Conservation (phyloP, 2,113 vertebrate genomes). For the Eolophus roseicapilla region DNA sequence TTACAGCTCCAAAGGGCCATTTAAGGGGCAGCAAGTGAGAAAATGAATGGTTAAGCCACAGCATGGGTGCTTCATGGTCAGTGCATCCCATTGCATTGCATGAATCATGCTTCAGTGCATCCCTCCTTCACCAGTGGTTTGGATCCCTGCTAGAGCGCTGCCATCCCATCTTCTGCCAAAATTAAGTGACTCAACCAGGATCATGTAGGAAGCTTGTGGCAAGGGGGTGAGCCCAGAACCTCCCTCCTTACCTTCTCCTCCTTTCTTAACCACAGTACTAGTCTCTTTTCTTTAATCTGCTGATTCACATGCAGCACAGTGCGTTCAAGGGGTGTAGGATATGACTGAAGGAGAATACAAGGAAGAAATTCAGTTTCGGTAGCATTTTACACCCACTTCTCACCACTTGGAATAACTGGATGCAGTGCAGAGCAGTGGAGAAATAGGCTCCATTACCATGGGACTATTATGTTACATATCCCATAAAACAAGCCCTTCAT, state of each 20-base stretch:
- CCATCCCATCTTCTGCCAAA: not conserved
- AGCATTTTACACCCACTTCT: not conserved
- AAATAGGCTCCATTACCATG: not conserved
- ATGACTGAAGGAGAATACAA: not conserved
- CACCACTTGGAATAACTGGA: not conserved
- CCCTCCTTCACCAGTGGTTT: not conserved
- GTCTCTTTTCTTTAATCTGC: not conserved
- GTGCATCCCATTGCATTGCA: fast-evolving
- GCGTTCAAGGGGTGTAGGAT: not conserved
- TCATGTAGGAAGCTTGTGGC: not conserved
- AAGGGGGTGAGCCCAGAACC: not conserved
- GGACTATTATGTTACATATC: constrained; percentile 43
- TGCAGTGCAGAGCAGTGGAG: not conserved
- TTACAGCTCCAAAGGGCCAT: not conserved
- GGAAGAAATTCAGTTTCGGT: not conserved
- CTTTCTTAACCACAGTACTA: not conserved
- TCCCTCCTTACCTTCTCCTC: not conserved
- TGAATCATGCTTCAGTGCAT: not conserved
- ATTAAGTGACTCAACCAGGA: not conserved
- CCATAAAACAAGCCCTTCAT: constrained; percentile 41
- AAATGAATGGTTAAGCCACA: not conserved
- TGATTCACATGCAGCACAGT: fast-evolving
- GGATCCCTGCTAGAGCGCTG: not conserved
- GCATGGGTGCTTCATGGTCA: fast-evolving
- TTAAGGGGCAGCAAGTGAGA: not conserved